Conservation (phyloP, 2,888 invertebrate species). For the Dicranocentrus wangi region DNA sequence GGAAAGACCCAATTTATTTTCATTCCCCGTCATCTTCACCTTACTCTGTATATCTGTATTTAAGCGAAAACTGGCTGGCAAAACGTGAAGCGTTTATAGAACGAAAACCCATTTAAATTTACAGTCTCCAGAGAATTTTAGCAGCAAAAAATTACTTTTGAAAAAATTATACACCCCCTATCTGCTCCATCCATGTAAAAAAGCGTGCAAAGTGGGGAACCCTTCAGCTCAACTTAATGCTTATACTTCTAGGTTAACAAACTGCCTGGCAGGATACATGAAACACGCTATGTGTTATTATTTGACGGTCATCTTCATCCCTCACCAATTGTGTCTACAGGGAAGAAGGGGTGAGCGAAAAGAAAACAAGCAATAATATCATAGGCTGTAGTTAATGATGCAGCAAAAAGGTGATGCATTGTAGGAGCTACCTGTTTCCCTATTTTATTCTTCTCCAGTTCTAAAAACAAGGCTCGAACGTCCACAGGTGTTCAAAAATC, state of each 20-base stretch:
- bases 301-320: not conserved
- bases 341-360: constrained; percentile 48
- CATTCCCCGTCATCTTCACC: constrained; percentile 58
- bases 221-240: constrained; percentile 34
- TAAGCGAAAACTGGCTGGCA: no score
- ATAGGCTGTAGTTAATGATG: constrained; percentile 57
- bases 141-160: constrained; percentile 44
- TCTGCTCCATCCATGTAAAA: constrained; percentile 9
- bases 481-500: constrained; percentile 65
- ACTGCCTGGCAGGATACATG: no score
- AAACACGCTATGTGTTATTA: not conserved
- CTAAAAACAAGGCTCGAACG: constrained; percentile 54
- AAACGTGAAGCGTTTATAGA: not conserved
- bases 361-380: constrained; percentile 53
- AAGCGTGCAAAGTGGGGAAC: constrained; percentile 57
- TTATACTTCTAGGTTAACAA: not conserved
- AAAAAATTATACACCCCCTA: constrained; percentile 53
- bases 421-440: constrained; percentile 60
- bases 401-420: constrained; percentile 61
- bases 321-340: not conserved
- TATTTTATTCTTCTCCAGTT: constrained; percentile 60
- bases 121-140: constrained; percentile 8
- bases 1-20: constrained; percentile 60
- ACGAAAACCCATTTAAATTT: constrained; percentile 46
- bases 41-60: not conserved